Percentiles rank a stretch among this genome's conserved stretches.
Conservation (phyloP, 2,113 vertebrate species). For the Taurulus bubalis region DNA sequence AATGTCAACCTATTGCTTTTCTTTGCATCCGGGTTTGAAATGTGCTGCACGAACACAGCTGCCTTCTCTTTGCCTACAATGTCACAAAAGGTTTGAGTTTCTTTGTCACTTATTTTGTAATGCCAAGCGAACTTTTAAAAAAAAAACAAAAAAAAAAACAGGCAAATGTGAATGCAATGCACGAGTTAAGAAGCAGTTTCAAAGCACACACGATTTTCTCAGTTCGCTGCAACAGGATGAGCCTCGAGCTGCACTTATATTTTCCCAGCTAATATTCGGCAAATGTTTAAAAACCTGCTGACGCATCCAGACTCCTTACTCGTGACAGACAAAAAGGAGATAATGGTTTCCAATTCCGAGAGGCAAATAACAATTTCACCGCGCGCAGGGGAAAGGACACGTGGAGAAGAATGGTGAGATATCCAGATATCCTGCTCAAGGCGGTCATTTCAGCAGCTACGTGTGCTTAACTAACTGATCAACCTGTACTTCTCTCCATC, state of each 20-base stretch:
- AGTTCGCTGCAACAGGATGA: not conserved
- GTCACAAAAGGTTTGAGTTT: not conserved
- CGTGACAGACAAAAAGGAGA: not conserved
- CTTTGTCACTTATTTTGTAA: not conserved
- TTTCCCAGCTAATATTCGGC: not conserved
- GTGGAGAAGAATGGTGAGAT: too few relatives aligned
- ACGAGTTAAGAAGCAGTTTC: not conserved
- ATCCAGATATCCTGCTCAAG: too few relatives aligned
- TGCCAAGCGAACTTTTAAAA: not conserved
- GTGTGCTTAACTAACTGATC: slow-evolving; percentile 22
- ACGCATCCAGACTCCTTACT: not conserved
- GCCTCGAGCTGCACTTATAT: not conserved
- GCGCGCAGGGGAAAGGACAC: not conserved
- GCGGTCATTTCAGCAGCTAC: too few relatives aligned
- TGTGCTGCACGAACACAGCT: not conserved
- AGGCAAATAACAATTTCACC: not conserved
- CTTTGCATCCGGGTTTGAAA: not conserved
- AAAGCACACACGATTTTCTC: not conserved
- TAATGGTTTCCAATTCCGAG: slow-evolving; percentile 18
- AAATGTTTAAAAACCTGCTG: slow-evolving; percentile 22
- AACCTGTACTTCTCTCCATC: slow-evolving; percentile 4
- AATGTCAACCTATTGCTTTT: not conserved
- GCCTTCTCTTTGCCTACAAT: not conserved
- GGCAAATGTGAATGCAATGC: not conserved
- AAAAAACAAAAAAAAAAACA: not conserved